Evolutionary conservation across 2,888 invertebrate species (phyloP).

Genomic region (Drosophila mimetica): DNA sequence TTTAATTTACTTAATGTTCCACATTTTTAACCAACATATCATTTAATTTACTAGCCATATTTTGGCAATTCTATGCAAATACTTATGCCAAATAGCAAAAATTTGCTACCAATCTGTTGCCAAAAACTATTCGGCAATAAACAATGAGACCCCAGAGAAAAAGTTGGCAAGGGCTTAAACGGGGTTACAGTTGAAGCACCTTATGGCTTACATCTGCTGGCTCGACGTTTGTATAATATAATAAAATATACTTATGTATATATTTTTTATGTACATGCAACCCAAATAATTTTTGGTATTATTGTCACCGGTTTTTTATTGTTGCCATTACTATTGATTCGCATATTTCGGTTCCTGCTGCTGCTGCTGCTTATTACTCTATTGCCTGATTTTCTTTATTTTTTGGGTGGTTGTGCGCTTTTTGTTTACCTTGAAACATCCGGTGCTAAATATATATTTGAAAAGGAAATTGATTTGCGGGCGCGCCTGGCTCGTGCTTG

Average conservation of each 20-base stretch:
- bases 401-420: conserved; percentile 2
- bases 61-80: conserved; percentile 6
- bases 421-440: conserved; percentile 38
- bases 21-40: neutral
- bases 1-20: neutral
- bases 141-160: neutral
- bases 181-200: conserved; percentile 2
- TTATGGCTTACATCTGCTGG: conserved; percentile 10
- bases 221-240: neutral
- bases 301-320: conserved; percentile 14
- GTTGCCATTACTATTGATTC: conserved; percentile 24
- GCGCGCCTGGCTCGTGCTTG: neutral
- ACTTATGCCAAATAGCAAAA: conserved; percentile 7
- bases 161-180: conserved; percentile 3
- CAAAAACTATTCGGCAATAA: conserved; percentile 27
- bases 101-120: conserved; percentile 17
- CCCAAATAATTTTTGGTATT: conserved; percentile 3
- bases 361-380: conserved; percentile 13
- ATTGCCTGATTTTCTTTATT: conserved; percentile 8
- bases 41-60: neutral
- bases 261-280: neutral
- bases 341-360: conserved; percentile 8
- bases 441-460: conserved; percentile 71
- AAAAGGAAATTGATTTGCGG: conserved; percentile 76
- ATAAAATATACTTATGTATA: neutral